These are phyloP conservation scores for Sarcophaga bullata DNA, from an alignment of 1,140 invertebrate species.

Conservation along the genomic window DNA sequence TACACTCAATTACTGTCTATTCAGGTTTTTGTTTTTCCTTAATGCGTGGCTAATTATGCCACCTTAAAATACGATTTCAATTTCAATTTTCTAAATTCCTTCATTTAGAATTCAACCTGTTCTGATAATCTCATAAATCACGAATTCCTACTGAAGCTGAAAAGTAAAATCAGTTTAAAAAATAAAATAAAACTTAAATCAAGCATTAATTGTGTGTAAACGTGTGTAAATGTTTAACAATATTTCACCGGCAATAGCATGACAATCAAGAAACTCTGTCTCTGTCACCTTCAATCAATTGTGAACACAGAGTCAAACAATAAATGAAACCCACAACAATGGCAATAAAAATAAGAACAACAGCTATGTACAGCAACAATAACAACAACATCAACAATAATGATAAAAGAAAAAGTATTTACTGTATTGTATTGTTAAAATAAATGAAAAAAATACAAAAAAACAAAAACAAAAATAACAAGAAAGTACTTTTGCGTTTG, in stretches of 20 bases:
- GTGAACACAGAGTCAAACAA: not conserved
- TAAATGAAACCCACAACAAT: constrained; percentile 2
- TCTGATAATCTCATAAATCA: not conserved
- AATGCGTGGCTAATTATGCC: no score
- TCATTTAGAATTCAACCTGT: constrained; percentile 11
- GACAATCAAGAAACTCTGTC: not conserved
- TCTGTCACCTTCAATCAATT: not conserved
- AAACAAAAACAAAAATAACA: no score
- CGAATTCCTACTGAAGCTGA: not conserved
- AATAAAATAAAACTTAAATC: not conserved
- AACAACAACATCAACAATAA: not conserved
- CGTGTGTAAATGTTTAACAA: not conserved
- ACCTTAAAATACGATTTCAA: not conserved
- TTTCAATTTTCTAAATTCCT: no score
- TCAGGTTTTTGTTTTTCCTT: no score
- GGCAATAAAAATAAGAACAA: not conserved
- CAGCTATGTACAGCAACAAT: not conserved
- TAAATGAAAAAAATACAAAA: not conserved
- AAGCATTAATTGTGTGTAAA: not conserved
- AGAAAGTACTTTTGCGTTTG: no score
- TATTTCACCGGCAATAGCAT: constrained; percentile 15
- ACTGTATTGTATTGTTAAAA: no score
- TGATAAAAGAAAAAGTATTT: no score
- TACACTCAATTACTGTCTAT: no score
- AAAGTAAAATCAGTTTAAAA: constrained; percentile 4